Base-by-base conservation (phyloP, 2,797 vertebrate genomes). In the Mormyrops boulengeri region DNA sequence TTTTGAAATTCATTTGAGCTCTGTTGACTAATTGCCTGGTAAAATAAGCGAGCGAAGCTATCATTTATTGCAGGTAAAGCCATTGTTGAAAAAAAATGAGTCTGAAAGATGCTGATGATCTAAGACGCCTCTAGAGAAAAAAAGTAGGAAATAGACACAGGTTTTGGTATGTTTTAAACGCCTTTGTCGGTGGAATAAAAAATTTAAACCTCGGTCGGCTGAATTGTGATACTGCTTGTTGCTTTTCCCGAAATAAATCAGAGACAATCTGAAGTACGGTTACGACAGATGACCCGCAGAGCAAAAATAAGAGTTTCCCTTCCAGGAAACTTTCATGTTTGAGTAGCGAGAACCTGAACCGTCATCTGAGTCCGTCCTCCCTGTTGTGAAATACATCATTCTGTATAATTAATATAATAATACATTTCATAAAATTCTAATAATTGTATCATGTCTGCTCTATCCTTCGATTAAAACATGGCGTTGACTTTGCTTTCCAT, bases 111-210 rank as follows among this genome's bases (percentile, higher is more conserved):
- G n/a, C 49, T 17, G 82, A 12, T 12, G 44, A 52, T 12, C 47
- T 26, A 52, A 85, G n/a, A 14, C 91, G 91, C 93, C 94, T 93
- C 94, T 47, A 89, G 94, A 95, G 94, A 92, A 93, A 38, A 89
- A 93, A 91, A 94, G 92, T 80, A 94, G 47, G 53, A 12, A 93
- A 94, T 94, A 95, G 92, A 94, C 94, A 93, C 91, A 93, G 90
- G 88, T 91, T 92, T 92, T 93, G 94, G 94, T 94, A 92, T 93
- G 94, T 95, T 95, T 94, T 93, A 95, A 94, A 95, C 94, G 92
- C 90, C 92, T 91, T 92, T 92, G 93, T 94, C 89, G 0, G 47
- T 91, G 92, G 92, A 34, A 85, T 90, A 30, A 14, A 89, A 92
- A 92, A 94, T 95, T 93, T 92, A 91, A 93, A 92, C 90, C 88